Conservation (phyloP, 2,888 invertebrate species). For the Perithous albicinctus region DNA sequence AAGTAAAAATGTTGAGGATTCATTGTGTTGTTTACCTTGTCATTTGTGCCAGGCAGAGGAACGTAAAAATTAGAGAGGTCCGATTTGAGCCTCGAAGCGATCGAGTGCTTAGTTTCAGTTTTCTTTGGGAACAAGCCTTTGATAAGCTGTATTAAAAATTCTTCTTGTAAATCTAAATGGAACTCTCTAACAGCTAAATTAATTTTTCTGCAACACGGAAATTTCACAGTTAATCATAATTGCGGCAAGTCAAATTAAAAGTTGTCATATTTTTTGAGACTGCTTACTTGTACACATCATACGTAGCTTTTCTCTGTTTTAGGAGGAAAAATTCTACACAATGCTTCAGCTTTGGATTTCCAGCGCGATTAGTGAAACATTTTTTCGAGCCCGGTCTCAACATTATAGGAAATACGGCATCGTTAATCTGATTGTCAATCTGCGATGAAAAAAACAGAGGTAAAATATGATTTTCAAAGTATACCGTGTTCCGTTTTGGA, state of each 20-base stretch:
- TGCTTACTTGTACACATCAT: conserved; percentile 78
- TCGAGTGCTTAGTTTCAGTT: conserved; percentile 78
- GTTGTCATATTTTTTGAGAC: neutral
- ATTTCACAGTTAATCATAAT: neutral
- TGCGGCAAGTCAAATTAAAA: neutral
- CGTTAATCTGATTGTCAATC: conserved; percentile 91
- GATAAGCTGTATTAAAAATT: conserved; percentile 78
- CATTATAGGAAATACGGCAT: conserved; percentile 90
- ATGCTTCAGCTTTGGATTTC: conserved; percentile 78
- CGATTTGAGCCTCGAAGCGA: conserved; percentile 78
- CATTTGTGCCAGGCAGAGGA: conserved; percentile 67
- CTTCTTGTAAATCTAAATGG: conserved; percentile 79
- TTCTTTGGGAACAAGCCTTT: conserved; percentile 75
- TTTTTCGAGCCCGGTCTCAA: conserved; percentile 87
- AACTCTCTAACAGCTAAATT: conserved; percentile 77
- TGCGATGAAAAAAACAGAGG: conserved; percentile 84
- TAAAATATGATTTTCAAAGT: neutral
- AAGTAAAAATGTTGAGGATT: neutral
- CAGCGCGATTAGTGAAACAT: conserved; percentile 73
- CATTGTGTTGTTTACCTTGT: conserved; percentile 40
- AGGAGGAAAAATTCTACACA: conserved; percentile 79
- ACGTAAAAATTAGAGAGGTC: conserved; percentile 78
- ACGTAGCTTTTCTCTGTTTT: conserved; percentile 77
- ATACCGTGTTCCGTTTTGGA: neutral
- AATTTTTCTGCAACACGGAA: conserved; percentile 74